Evolutionary conservation across 2,888 invertebrate species (phyloP).

Genomic region (Ametastegia equiseti): DNA sequence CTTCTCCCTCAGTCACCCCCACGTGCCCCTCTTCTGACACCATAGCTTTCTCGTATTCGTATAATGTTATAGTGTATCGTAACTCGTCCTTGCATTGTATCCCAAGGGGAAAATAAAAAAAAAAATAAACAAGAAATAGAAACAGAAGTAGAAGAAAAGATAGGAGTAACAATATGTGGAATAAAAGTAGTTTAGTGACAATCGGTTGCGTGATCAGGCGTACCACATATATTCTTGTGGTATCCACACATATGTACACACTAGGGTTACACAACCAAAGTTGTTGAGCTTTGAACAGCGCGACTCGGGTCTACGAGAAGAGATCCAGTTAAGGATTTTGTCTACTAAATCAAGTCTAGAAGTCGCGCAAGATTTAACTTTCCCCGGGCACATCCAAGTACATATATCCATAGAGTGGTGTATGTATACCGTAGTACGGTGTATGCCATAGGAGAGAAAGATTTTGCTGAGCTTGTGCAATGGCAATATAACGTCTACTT

Average conservation of each 20-base stretch:
- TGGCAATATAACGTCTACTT: conserved; percentile 10
- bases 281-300: background rate
- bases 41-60: background rate
- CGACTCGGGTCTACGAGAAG: background rate
- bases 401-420: background rate
- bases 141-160: background rate
- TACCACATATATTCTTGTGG: too few relatives aligned
- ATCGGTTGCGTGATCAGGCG: conserved; percentile 33
- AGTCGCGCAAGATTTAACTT: conserved; percentile 44
- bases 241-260: background rate
- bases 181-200: background rate
- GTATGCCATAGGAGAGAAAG: too few relatives aligned
- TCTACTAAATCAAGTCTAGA: conserved; percentile 46
- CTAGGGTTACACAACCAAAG: conserved; percentile 13
- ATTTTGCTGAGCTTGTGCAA: background rate
- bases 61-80: background rate
- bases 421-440: too few relatives aligned
- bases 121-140: background rate
- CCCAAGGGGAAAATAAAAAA: background rate
- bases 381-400: background rate
- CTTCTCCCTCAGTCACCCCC: too few relatives aligned
- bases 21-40: too few relatives aligned
- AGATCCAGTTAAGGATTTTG: conserved; percentile 47
- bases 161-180: background rate
- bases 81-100: background rate